These are phyloP conservation scores for Ichneumoninae sp. DNA, from an alignment of 2,888 invertebrate genomes.

Conservation along the genomic window DNA sequence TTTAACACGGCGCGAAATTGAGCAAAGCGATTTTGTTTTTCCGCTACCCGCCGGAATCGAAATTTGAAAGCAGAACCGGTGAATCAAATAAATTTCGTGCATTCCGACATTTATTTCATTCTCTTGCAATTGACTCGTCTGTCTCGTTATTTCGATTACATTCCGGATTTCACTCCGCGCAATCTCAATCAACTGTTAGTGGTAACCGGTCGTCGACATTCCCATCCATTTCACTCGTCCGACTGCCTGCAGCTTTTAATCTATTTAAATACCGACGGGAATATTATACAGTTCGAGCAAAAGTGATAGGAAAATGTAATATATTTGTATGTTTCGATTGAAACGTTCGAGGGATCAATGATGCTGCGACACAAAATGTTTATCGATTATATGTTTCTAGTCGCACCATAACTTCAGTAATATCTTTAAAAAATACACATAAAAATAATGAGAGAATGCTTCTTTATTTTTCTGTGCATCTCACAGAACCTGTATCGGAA, in stretches of 20 bases:
- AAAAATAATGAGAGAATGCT: too few relatives aligned
- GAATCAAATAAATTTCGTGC: slow-evolving; percentile 67
- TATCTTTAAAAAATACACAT: background rate
- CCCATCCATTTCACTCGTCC: slow-evolving; percentile 34
- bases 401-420: background rate
- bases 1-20: slow-evolving; percentile 39
- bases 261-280: slow-evolving; percentile 47
- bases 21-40: slow-evolving; percentile 29
- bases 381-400: background rate
- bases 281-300: slow-evolving; percentile 32
- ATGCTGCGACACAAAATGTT: background rate
- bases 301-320: slow-evolving; percentile 13
- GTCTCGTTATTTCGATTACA: slow-evolving; percentile 77
- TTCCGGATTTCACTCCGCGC: slow-evolving; percentile 72
- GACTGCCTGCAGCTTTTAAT: slow-evolving; percentile 42
- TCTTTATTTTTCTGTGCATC: too few relatives aligned
- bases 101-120: slow-evolving; percentile 67
- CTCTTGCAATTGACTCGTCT: slow-evolving; percentile 69
- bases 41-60: slow-evolving; percentile 44
- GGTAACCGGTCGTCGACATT: background rate
- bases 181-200: slow-evolving; percentile 74
- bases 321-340: slow-evolving; percentile 7
- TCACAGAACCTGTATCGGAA: too few relatives aligned
- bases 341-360: slow-evolving; percentile 31
- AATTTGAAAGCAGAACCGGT: slow-evolving; percentile 60